Evolutionary conservation across 2,888 invertebrate genomes (phyloP).

Genomic region (Yponomeuta plumbellus): DNA sequence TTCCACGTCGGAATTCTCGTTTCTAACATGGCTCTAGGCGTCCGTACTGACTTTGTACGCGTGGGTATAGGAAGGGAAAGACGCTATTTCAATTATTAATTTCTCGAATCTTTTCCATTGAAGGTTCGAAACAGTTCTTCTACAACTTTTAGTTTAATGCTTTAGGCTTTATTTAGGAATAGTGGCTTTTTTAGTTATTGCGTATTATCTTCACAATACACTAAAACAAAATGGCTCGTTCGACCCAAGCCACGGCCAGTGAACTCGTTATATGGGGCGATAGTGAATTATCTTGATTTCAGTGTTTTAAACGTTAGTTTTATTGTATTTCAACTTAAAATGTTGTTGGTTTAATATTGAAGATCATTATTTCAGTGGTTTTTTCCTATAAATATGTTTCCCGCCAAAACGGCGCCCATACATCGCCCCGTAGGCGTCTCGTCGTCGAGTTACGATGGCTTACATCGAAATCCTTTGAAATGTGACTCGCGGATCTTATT

Average conservation of each 20-base stretch:
- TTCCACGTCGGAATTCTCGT: slow-evolving; percentile 74
- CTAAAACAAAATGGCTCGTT: slow-evolving; percentile 77
- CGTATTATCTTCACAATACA: slow-evolving; percentile 73
- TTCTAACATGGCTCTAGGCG: slow-evolving; percentile 74
- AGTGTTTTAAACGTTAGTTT: slow-evolving; percentile 17
- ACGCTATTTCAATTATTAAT: slow-evolving; percentile 72
- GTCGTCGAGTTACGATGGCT: slow-evolving; percentile 39
- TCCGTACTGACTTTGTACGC: slow-evolving; percentile 69
- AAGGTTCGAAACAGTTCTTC: slow-evolving; percentile 66
- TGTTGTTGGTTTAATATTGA: slow-evolving; percentile 23
- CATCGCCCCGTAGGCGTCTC: slow-evolving; percentile 29
- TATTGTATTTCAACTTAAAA: slow-evolving; percentile 21
- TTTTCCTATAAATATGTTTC: slow-evolving; percentile 52
- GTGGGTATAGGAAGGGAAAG: slow-evolving; percentile 65
- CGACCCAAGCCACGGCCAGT: slow-evolving; percentile 72
- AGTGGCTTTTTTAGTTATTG: slow-evolving; percentile 64
- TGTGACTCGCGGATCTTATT: slow-evolving; percentile 41
- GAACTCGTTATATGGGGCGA: slow-evolving; percentile 71
- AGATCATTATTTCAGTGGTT: slow-evolving; percentile 22
- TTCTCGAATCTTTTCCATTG: slow-evolving; percentile 71
- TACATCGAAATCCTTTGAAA: slow-evolving; percentile 28
- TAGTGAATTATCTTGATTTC: slow-evolving; percentile 41
- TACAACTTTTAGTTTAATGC: slow-evolving; percentile 62
- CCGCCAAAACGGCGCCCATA: slow-evolving; percentile 72
- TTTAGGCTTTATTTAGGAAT: slow-evolving; percentile 63